Percentiles rank a stretch among this genome's conserved stretches.
Conservation (phyloP, 1,140 invertebrate genomes). For the Probaryconus sp. region DNA sequence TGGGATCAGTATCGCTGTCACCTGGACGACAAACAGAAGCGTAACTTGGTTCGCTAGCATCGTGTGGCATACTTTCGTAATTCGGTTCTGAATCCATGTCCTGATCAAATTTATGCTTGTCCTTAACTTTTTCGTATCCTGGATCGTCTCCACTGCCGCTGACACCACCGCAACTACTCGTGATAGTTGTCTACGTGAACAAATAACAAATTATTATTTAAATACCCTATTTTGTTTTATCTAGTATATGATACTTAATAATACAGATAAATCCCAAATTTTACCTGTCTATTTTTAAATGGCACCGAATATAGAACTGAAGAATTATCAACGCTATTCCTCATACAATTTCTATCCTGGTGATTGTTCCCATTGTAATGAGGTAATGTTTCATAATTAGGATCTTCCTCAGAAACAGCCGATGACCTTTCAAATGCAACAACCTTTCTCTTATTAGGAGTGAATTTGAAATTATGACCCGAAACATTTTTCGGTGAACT, state of each 20-base stretch:
- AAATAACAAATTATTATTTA: not conserved
- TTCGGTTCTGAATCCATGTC: slow-evolving; percentile 79
- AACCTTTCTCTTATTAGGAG: slow-evolving; percentile 29
- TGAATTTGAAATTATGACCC: slow-evolving; percentile 73
- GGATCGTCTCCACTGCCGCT: too few species aligned
- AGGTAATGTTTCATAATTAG: slow-evolving; percentile 85
- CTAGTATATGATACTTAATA: not conserved
- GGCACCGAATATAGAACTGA: slow-evolving; percentile 66
- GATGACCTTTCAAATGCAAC: slow-evolving; percentile 60
- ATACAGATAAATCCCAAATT: too few species aligned
- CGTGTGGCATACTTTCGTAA: slow-evolving; percentile 85
- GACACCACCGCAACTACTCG: too few species aligned
- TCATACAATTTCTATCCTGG: slow-evolving; percentile 64
- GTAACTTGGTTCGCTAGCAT: slow-evolving; percentile 75
- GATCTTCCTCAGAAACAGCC: slow-evolving; percentile 81
- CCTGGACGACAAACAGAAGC: slow-evolving; percentile 81
- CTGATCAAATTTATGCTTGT: slow-evolving; percentile 61
- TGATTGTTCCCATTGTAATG: slow-evolving; percentile 74
- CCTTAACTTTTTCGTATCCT: slow-evolving; percentile 73
- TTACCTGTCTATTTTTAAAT: slow-evolving; percentile 72
- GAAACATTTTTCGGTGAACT: slow-evolving; percentile 50
- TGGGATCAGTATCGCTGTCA: slow-evolving; percentile 84
- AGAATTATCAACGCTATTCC: slow-evolving; percentile 69
- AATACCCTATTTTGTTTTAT: too few species aligned
- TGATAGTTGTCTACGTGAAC: slow-evolving; percentile 65